Base-by-base conservation (phyloP, 2,888 invertebrate species). In the Diploptera punctata region DNA sequence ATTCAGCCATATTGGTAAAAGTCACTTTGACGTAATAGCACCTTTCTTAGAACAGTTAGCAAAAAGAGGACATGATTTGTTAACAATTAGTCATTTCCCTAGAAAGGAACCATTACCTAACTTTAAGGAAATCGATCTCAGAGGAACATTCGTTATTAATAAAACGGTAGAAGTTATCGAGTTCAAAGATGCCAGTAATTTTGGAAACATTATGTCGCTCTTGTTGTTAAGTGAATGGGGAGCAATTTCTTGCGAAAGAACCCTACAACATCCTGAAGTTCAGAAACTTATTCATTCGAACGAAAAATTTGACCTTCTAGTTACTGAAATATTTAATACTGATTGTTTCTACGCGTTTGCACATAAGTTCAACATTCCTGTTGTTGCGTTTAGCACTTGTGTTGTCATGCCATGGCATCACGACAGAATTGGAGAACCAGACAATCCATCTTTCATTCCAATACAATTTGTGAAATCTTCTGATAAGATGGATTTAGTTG, bases 61-160 rank as follows among this genome's bases (percentile, higher is more conserved):
- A 4, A 78, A 80, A 19, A 81, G 85, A 68, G 87, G 86, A 0
- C 87, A 87, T 75, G 85, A 87, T 77, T 84, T 87, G 0, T 86
- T 86, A 2, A 83, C 86, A 1, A 83, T 87, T 24, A 83, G 85
- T 5, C 82, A 83, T 1, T 76, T 82, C 71, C 81, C 77, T 67
- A 82, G 83, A 65, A 77, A 79, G 0, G 79, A 82, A n/a, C 81
- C 82, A 7, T 81, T 84, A 1, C 76, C 81, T 0, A 85, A 84
- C 74, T 86, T 84, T 71, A 67, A 19, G 24, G 72, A 74, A 67
- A 71, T 74, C 33, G 62, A 70, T 60, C 24, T 74, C 13, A 54
- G 54, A 3, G 67, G 61, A n/a, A 38, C 47, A 10, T 26, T 73
- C 18, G 31, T 62, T 16, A 44, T 67, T 18, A 54, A 70, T 18